These are phyloP conservation scores for Gadopsis marmoratus DNA, from an alignment of 2,797 vertebrate genomes.

Conservation along the genomic window DNA sequence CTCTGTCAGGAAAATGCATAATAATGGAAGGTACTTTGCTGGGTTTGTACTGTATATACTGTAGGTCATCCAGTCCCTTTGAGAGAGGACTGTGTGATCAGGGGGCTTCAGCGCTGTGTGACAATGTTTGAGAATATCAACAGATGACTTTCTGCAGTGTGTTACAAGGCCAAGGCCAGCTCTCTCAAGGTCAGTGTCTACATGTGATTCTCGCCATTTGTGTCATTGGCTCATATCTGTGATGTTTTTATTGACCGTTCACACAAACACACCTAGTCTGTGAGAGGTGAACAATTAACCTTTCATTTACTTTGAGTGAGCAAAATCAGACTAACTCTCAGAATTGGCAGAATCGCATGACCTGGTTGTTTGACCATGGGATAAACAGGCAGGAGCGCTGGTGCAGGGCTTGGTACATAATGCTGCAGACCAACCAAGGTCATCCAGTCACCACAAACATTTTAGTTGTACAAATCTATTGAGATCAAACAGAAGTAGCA, in stretches of 20 bases:
- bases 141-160: neutral
- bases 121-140: no score
- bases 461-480: neutral
- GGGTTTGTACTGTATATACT: neutral
- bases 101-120: neutral
- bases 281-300: neutral
- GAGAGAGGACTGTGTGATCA: neutral
- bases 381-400: neutral
- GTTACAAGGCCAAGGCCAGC: neutral
- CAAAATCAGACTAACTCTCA: neutral
- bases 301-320: neutral
- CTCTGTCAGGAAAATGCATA: neutral
- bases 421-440: neutral
- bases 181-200: neutral
- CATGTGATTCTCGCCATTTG: neutral
- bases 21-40: neutral
- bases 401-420: neutral
- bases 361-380: neutral
- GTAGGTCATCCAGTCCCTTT: neutral
- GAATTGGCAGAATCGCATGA: neutral
- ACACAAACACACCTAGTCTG: neutral
- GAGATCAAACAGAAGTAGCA: neutral
- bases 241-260: neutral
- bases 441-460: no score
- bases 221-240: no score